Percentiles rank a stretch among this genome's conserved stretches.
phyloP scores from a whole-genome alignment of 2,797 vertebrate genomes.

The Enteromius unitaeniatus region DNA sequence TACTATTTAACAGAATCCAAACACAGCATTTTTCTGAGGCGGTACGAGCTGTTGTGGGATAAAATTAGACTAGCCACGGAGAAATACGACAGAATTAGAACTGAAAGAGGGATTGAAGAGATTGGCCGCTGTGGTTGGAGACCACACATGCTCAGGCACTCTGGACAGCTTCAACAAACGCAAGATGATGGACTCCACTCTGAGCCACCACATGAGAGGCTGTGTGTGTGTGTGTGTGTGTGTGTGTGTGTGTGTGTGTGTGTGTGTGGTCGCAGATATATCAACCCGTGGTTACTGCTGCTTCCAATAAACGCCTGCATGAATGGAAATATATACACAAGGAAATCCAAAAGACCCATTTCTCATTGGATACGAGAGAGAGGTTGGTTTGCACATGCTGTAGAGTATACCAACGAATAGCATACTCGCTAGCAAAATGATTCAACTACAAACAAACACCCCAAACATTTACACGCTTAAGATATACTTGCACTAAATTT shows the following conservation, averaged over 20 bases:
- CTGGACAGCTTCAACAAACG: conserved; percentile 28
- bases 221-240: conserved; percentile 37
- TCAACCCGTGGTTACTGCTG: conserved; percentile 18
- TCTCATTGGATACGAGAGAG: neutral
- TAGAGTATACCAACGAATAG: neutral
- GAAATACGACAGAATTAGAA: conserved; percentile 29
- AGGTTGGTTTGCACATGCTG: neutral
- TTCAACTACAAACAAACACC: conserved; percentile 17
- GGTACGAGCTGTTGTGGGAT: conserved; percentile 4
- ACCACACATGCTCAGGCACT: conserved; percentile 32
- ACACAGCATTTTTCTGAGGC: conserved; percentile 40
- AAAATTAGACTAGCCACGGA: neutral
- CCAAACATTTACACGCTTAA: neutral
- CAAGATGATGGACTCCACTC: conserved; percentile 34
- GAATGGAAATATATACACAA: conserved; percentile 24
- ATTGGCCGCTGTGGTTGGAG: neutral
- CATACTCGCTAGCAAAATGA: neutral
- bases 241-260: too few species aligned
- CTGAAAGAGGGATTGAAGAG: conserved; percentile 25
- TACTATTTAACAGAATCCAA: neutral
- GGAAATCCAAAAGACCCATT: neutral
- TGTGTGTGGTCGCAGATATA: conserved; percentile 46
- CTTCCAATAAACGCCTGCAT: neutral
- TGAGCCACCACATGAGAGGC: neutral
- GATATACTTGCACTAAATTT: neutral